phyloP scores from a whole-genome alignment of 2,113 vertebrate species.

The Rhagologus leucostigma region DNA sequence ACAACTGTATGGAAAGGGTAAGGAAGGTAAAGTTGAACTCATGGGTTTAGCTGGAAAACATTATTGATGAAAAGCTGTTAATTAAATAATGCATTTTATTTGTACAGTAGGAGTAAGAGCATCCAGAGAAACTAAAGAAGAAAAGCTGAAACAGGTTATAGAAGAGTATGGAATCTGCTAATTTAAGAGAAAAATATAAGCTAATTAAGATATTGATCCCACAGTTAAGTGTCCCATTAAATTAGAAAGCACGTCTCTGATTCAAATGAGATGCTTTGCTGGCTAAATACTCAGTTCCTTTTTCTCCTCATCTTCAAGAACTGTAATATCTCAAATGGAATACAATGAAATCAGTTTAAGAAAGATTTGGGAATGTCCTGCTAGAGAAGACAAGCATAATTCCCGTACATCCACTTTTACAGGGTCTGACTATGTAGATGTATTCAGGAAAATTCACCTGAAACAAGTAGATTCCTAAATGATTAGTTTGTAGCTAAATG shows the following conservation, averaged over 20 bases:
- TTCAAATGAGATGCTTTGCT: neutral
- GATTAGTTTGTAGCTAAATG: neutral
- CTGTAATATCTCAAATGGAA: neutral
- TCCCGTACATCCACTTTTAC: neutral
- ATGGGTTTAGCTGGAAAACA: neutral
- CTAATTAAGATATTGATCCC: neutral
- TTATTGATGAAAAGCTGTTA: neutral
- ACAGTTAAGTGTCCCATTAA: neutral
- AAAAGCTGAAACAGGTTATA: neutral
- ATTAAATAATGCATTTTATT: neutral
- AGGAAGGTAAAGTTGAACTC: neutral
- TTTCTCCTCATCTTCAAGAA: neutral
- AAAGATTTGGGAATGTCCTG: neutral
- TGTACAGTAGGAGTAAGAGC: neutral
- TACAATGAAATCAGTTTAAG: neutral
- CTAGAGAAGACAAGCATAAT: neutral
- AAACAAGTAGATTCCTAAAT: neutral
- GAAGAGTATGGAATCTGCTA: neutral
- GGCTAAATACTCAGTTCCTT: neutral
- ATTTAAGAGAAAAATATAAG: neutral
- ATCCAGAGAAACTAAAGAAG: neutral
- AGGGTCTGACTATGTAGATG: neutral
- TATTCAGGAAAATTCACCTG: neutral
- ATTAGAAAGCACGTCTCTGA: neutral
- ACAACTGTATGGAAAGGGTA: neutral